A percentile compares a stretch with the other conserved stretches of the same genome.
These are phyloP conservation scores for Poecilia velifera DNA, from an alignment of 2,797 vertebrate genomes.

Conservation along the genomic window DNA sequence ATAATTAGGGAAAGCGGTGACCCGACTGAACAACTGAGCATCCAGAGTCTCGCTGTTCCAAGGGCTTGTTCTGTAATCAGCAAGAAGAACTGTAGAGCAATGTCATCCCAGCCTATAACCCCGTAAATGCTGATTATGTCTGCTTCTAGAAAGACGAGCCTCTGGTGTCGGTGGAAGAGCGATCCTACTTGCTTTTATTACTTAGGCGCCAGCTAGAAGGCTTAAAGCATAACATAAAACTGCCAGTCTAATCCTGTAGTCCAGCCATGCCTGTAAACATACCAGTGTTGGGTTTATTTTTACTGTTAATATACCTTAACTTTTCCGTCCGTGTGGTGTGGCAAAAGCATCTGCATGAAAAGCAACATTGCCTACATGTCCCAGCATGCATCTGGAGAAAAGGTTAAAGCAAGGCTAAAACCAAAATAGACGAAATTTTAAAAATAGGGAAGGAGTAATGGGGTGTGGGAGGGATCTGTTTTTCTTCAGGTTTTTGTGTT, in stretches of 20 bases:
- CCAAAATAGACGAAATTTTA: constrained; percentile 12
- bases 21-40: constrained; percentile 17
- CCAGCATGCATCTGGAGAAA: constrained; percentile 71
- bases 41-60: constrained; percentile 47
- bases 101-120: constrained; percentile 1
- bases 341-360: constrained; percentile 45
- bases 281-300: constrained; percentile 38
- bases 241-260: constrained; percentile 32
- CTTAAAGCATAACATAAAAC: constrained; percentile 14
- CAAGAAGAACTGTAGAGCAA: constrained; percentile 35
- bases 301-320: constrained; percentile 3
- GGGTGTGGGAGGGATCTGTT: background rate
- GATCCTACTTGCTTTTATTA: constrained; percentile 17
- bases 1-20: constrained; percentile 9
- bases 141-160: constrained; percentile 9
- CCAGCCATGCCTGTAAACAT: constrained; percentile 38
- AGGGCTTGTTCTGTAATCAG: constrained; percentile 54
- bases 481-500: constrained; percentile 47
- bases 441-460: background rate
- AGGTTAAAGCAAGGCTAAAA: constrained; percentile 21
- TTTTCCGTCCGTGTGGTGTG: constrained; percentile 42
- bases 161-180: constrained; percentile 8
- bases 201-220: background rate
- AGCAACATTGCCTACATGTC: constrained; percentile 44
- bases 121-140: background rate